phyloP scores from a whole-genome alignment of 2,888 invertebrate genomes.

The Allygus modestus region DNA sequence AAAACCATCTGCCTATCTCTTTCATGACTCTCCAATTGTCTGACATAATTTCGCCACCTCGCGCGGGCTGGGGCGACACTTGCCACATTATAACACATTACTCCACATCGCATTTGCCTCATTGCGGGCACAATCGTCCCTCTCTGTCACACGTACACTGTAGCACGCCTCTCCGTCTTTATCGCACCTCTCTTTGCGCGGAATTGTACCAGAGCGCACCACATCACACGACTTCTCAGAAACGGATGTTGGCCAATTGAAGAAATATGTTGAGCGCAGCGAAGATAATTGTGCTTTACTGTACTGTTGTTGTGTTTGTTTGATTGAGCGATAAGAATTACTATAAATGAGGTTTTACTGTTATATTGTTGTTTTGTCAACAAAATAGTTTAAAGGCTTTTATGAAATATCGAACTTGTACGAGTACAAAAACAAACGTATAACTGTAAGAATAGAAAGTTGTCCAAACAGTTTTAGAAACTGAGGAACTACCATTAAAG shows the following conservation, averaged over 20 bases:
- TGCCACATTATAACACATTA: not conserved
- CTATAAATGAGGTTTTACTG: not conserved
- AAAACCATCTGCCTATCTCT: too few species aligned
- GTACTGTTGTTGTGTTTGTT: not conserved
- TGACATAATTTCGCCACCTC: not conserved
- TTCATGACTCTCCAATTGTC: too few species aligned
- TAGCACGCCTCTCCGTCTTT: not conserved
- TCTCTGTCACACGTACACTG: not conserved
- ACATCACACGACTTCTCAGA: constrained; percentile 2
- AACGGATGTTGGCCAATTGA: constrained; percentile 4
- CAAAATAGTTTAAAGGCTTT: too few species aligned
- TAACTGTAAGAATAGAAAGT: too few species aligned
- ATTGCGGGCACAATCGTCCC: constrained; percentile 2
- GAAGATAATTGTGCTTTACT: not conserved
- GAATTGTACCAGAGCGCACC: not conserved
- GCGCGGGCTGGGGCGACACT: not conserved
- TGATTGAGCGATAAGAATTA: not conserved
- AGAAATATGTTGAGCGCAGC: not conserved
- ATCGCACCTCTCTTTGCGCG: not conserved
- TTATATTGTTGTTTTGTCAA: too few species aligned
- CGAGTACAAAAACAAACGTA: too few species aligned
- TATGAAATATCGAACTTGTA: too few species aligned
- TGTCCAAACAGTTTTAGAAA: too few species aligned
- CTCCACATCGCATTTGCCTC: not conserved
- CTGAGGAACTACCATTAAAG: too few species aligned